A percentile compares a stretch with the other conserved stretches of the same genome.
These are phyloP conservation scores for Himalopsyche tibetana DNA, from an alignment of 2,888 invertebrate genomes.

Conservation along the genomic window DNA sequence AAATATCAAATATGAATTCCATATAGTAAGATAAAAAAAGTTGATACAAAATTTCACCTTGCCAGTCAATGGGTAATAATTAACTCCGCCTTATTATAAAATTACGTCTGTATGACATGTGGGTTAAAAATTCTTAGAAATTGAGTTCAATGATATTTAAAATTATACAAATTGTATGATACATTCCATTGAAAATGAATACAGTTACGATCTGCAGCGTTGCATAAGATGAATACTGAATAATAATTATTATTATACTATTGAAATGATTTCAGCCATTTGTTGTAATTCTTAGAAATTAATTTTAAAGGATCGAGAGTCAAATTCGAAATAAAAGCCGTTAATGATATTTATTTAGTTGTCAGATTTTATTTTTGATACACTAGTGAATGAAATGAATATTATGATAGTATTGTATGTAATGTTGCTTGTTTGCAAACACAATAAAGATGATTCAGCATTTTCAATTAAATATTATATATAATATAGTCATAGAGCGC, in stretches of 20 bases:
- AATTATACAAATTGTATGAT: conserved; percentile 12
- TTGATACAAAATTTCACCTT: no score
- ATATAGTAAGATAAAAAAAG: no score
- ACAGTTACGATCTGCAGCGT: not conserved
- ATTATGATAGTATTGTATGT: not conserved
- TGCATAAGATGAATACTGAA: not conserved
- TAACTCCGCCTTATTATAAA: no score
- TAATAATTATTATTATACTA: not conserved
- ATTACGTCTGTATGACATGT: no score
- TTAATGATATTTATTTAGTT: not conserved
- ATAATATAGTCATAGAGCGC: no score
- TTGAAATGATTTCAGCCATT: conserved; percentile 7
- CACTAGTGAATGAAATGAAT: not conserved
- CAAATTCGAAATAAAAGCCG: not conserved
- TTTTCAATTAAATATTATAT: not conserved
- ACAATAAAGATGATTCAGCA: not conserved
- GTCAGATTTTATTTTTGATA: conserved; percentile 1
- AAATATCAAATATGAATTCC: no score
- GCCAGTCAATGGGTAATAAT: no score
- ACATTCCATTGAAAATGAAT: conserved; percentile 4
- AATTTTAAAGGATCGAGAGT: conserved; percentile 32
- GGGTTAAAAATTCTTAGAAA: conserved; percentile 5
- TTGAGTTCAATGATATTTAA: not conserved
- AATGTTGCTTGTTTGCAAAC: not conserved
- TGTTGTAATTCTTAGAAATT: not conserved